phyloP scores from a whole-genome alignment of 1,140 invertebrate species.

The Neelides sp. region DNA sequence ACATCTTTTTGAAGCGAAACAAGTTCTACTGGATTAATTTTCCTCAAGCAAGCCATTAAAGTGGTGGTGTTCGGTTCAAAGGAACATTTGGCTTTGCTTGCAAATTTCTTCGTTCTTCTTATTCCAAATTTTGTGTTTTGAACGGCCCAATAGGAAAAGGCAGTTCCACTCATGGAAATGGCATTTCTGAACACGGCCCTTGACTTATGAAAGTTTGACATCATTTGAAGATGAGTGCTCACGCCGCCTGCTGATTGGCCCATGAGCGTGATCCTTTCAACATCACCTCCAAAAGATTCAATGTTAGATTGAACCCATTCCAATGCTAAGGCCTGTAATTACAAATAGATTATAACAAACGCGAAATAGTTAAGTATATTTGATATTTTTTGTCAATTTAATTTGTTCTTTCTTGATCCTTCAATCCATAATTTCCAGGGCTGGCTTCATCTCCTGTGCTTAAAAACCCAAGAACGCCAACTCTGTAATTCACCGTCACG shows the following conservation, averaged over 20 bases:
- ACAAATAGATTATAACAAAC: too few relatives aligned
- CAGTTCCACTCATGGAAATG: conserved; percentile 6
- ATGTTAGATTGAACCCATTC: conserved; percentile 21
- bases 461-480: too few relatives aligned
- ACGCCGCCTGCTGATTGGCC: conserved; percentile 13
- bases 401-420: too few relatives aligned
- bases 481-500: too few relatives aligned
- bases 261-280: conserved; percentile 7
- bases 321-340: conserved; percentile 21
- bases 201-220: conserved; percentile 5
- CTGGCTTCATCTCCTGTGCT: too few relatives aligned
- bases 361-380: too few relatives aligned
- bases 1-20: conserved; percentile 1
- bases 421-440: too few relatives aligned
- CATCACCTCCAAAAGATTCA: conserved; percentile 13
- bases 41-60: conserved; percentile 12
- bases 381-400: too few relatives aligned
- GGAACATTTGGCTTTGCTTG: conserved; percentile 7
- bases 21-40: conserved; percentile 3
- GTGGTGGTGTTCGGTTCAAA: not conserved
- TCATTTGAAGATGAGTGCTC: conserved; percentile 15
- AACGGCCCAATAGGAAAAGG: conserved; percentile 16
- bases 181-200: conserved; percentile 3
- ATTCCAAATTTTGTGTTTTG: not conserved
- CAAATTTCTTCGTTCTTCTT: conserved; percentile 7